Evolutionary conservation across 2,797 vertebrate genomes (phyloP).

Genomic region (Rhinella marina): DNA sequence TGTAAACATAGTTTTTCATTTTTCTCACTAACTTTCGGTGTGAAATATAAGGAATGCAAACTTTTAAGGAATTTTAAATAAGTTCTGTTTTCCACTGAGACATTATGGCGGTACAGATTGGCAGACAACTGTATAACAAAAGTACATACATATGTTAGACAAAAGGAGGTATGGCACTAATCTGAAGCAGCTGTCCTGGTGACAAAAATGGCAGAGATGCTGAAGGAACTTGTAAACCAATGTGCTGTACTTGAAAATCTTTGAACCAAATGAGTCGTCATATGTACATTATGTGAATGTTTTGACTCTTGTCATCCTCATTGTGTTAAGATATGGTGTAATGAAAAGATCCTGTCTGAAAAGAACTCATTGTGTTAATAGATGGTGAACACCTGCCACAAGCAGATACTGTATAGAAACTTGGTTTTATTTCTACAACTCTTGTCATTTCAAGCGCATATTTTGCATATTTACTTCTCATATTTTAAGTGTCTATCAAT

Average conservation of each 20-base stretch:
- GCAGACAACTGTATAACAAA: slow-evolving; percentile 47
- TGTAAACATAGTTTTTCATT: slow-evolving; percentile 13
- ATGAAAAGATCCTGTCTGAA: slow-evolving; percentile 26
- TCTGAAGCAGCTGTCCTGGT: slow-evolving; percentile 43
- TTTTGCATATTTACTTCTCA: neutral
- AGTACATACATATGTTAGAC: slow-evolving; percentile 53
- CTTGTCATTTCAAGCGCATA: neutral
- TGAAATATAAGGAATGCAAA: slow-evolving; percentile 4
- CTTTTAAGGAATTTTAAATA: slow-evolving; percentile 17
- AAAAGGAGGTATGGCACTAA: slow-evolving; percentile 44
- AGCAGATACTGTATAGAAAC: slow-evolving; percentile 15
- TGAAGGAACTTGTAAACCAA: neutral
- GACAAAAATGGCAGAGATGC: slow-evolving; percentile 42
- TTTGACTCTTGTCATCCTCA: slow-evolving; percentile 44
- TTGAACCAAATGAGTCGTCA: slow-evolving; percentile 40
- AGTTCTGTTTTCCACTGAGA: slow-evolving; percentile 20
- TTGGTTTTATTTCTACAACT: slow-evolving; percentile 2
- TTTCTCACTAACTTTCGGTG: neutral
- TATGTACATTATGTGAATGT: slow-evolving; percentile 6
- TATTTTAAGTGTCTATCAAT: neutral
- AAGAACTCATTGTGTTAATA: slow-evolving; percentile 39
- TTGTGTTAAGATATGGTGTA: slow-evolving; percentile 42
- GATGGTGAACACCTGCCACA: slow-evolving; percentile 38
- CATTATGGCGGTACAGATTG: slow-evolving; percentile 30
- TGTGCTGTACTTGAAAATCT: slow-evolving; percentile 30